phyloP scores from a whole-genome alignment of 2,888 invertebrate genomes.

The Torymus aiolomorphi region DNA sequence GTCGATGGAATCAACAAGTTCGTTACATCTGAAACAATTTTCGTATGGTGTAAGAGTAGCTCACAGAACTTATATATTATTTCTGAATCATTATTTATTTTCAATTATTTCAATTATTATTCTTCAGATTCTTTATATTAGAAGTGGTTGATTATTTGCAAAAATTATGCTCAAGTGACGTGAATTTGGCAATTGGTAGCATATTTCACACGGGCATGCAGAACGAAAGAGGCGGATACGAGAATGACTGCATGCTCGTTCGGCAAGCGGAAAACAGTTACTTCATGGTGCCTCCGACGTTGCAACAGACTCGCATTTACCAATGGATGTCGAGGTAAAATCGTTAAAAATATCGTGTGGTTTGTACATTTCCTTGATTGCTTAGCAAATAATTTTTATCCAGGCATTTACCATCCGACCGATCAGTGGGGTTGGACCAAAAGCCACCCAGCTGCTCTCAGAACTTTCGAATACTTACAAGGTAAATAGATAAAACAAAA shows the following conservation, averaged over 20 bases:
- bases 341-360: neutral
- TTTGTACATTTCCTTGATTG: neutral
- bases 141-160: conserved; percentile 82
- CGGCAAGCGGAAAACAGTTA: conserved; percentile 81
- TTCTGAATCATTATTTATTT: no score
- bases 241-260: conserved; percentile 85
- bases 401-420: conserved; percentile 80
- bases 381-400: conserved; percentile 55
- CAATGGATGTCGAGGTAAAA: conserved; percentile 80
- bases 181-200: conserved; percentile 80
- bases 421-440: conserved; percentile 82
- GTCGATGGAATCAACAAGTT: no score
- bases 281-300: conserved; percentile 88
- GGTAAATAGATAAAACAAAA: conserved; percentile 69
- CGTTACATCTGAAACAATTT: no score
- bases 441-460: conserved; percentile 80
- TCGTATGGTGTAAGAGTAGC: no score
- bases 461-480: conserved; percentile 83
- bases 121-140: no score
- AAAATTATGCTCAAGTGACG: conserved; percentile 82
- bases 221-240: conserved; percentile 83
- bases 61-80: no score
- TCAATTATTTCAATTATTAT: no score
- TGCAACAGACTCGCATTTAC: conserved; percentile 84
- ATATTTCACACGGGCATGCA: conserved; percentile 85